A percentile compares a stretch with the other conserved stretches of the same genome.
These are phyloP conservation scores for Urosaurus nigricauda DNA, from an alignment of 2,797 vertebrate species.

Conservation along the genomic window DNA sequence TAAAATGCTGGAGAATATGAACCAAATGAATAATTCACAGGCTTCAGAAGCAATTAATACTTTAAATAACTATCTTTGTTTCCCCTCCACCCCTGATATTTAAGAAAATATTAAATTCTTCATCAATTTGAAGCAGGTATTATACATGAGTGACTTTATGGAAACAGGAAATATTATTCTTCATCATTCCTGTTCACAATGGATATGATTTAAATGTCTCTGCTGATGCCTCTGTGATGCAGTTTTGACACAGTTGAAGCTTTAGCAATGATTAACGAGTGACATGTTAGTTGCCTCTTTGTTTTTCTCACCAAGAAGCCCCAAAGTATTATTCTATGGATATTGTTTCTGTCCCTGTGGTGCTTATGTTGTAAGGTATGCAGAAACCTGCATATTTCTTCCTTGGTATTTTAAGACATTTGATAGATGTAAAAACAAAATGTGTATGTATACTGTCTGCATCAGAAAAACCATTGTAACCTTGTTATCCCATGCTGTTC, in stretches of 20 bases:
- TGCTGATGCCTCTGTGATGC: constrained; percentile 61
- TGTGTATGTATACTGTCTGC: not conserved
- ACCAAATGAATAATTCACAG: too few relatives aligned
- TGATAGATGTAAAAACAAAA: not conserved
- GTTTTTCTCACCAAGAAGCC: constrained; percentile 57
- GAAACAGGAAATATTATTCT: constrained; percentile 15
- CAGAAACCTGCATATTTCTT: constrained; percentile 2
- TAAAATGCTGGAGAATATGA: too few relatives aligned
- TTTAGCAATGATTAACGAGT: constrained; percentile 64
- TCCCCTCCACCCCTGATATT: not conserved
- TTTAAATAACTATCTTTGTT: not conserved
- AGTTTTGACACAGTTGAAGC: constrained; percentile 66
- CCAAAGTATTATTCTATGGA: constrained; percentile 48
- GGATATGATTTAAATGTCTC: constrained; percentile 54
- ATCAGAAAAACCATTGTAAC: not conserved
- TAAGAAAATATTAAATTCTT: not conserved
- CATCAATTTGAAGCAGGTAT: not conserved
- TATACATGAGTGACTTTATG: constrained; percentile 9
- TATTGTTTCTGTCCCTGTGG: constrained; percentile 53
- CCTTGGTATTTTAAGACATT: constrained; percentile 1
- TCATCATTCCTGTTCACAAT: not conserved
- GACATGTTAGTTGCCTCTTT: constrained; percentile 55
- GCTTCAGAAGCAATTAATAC: too few relatives aligned
- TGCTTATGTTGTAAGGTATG: constrained; percentile 56
- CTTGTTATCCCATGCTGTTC: not conserved